These are phyloP conservation scores for Paramormyrops hopkinsi DNA, from an alignment of 2,797 vertebrate genomes.

Conservation along the genomic window DNA sequence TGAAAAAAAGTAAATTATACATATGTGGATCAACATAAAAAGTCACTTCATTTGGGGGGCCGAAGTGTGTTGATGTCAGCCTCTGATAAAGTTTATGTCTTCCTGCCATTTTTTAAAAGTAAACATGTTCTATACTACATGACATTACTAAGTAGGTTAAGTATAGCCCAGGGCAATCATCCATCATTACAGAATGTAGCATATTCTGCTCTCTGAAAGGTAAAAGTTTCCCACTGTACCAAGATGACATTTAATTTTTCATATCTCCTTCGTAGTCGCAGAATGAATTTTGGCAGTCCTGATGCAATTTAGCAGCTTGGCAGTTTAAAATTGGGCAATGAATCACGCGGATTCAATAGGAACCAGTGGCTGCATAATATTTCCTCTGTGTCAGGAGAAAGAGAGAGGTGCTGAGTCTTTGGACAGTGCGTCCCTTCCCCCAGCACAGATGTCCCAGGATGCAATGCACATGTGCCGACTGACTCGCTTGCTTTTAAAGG, in stretches of 20 bases:
- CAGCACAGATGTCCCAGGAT: slow-evolving; percentile 41
- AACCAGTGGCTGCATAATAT: slow-evolving; percentile 97
- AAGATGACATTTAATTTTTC: slow-evolving; percentile 99
- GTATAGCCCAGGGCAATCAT: slow-evolving; percentile 93
- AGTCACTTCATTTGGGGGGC: slow-evolving; percentile 96
- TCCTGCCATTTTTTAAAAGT: slow-evolving; percentile 99
- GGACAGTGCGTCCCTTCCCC: slow-evolving; percentile 73
- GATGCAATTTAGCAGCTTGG: slow-evolving; percentile 99
- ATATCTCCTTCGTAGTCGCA: slow-evolving; percentile 97
- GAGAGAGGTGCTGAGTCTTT: slow-evolving; percentile 72
- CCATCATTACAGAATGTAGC: slow-evolving; percentile 98
- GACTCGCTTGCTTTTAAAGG: slow-evolving; percentile 40
- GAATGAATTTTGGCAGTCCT: slow-evolving; percentile 99
- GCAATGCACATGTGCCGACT: slow-evolving; percentile 59
- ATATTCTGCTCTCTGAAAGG: slow-evolving; percentile 99
- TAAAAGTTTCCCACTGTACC: slow-evolving; percentile 99
- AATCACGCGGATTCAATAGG: slow-evolving; percentile 98
- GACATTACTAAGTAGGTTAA: slow-evolving; percentile 99
- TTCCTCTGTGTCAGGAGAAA: slow-evolving; percentile 95
- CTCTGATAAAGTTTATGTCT: slow-evolving; percentile 99
- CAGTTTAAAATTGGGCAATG: slow-evolving; percentile 99
- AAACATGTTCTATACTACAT: slow-evolving; percentile 99
- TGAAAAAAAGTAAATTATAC: slow-evolving; percentile 79
- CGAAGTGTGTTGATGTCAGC: slow-evolving; percentile 90
- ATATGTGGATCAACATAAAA: slow-evolving; percentile 97